Evolutionary conservation across 2,888 invertebrate genomes (phyloP), one percentile per base, ranked within the genome.

Genomic region (Microctonus aethiopoides): DNA sequence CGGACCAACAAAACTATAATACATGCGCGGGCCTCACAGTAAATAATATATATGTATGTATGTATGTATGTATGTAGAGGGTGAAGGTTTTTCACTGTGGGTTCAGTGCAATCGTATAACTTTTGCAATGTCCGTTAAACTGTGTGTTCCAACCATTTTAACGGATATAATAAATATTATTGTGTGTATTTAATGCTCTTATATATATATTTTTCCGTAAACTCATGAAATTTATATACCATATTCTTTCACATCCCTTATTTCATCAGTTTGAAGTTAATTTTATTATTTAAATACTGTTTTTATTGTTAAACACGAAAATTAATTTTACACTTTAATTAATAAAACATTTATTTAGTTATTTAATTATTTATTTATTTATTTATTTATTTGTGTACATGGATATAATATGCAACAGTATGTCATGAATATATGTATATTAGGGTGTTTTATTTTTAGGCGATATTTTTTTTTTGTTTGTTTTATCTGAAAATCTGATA

Each of bases 171-270:
- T 60, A 60, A 16, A 20, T 41, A 32, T n/a, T n/a, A 20, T 26
- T 73, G 73, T 68, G 63, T 72, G 63, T 72, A 75, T 73, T 75
- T 75, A 72, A 68, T 75, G 72, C 73, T 73, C 67, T 61, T 71
- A 63, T 60, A 64, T 65, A 63, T 46, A 68, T 52, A n/a, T n/a
- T 22, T 52, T 54, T 11, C 54, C 54, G 54, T 54, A 26, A 54
- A 54, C 54, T 54, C 54, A 24, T 26, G 26, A 54, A 54, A 24
- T 24, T 26, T 54, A 24, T n/a, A n/a, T n/a, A n/a, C 11, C 54
- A 26, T 32, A 4, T n/a, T 57, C 59, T 29, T 22, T 59, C 29
- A 29, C n/a, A 29, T 39, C 16, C 16, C 46, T 16, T 46, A 16
- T 20, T 2, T 3, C 5, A 6, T 46, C 46, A 7, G 16, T 7